Percentiles rank a stretch among this genome's conserved stretches.
These are phyloP conservation scores for Echinarachnius parma DNA, from an alignment of 53 echinoderm and acorn worm genomes.

Conservation along the genomic window DNA sequence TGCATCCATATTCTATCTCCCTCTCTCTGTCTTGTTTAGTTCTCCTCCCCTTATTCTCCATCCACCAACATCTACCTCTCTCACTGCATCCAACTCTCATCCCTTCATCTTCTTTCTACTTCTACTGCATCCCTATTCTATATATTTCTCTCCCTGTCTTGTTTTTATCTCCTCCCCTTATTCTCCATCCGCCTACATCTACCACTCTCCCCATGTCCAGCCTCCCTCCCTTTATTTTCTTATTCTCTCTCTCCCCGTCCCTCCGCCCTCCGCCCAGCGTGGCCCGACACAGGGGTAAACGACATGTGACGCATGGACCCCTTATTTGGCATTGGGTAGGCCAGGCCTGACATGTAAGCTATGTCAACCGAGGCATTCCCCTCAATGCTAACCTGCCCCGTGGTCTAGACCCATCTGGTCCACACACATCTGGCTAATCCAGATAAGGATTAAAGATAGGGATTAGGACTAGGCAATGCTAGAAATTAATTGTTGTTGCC, in stretches of 20 bases:
- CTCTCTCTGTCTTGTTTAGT: not conserved
- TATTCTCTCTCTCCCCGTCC: constrained; percentile 31
- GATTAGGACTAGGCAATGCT: too few relatives aligned
- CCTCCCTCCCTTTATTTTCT: not conserved
- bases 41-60: not conserved
- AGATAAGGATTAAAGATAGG: too few relatives aligned
- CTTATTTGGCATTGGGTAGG: constrained; percentile 10
- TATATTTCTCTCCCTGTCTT: not conserved
- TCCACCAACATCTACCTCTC: not conserved
- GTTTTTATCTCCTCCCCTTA: not conserved
- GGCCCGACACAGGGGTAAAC: constrained; percentile 8
- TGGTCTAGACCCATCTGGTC: too few relatives aligned
- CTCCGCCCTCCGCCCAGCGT: not conserved
- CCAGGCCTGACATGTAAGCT: constrained; percentile 27
- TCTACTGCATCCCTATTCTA: not conserved
- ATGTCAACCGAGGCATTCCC: constrained; percentile 27
- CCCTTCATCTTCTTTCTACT: not conserved
- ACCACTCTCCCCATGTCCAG: not conserved
- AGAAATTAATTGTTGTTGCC: too few relatives aligned
- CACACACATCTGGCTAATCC: too few relatives aligned
- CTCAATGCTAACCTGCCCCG: too few relatives aligned
- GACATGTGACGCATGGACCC: constrained; percentile 31
- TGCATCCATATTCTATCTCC: not conserved
- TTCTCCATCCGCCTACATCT: not conserved
- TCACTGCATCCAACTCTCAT: not conserved